Conservation (phyloP, 2,113 vertebrate genomes). For the Psilopogon haemacephalus region DNA sequence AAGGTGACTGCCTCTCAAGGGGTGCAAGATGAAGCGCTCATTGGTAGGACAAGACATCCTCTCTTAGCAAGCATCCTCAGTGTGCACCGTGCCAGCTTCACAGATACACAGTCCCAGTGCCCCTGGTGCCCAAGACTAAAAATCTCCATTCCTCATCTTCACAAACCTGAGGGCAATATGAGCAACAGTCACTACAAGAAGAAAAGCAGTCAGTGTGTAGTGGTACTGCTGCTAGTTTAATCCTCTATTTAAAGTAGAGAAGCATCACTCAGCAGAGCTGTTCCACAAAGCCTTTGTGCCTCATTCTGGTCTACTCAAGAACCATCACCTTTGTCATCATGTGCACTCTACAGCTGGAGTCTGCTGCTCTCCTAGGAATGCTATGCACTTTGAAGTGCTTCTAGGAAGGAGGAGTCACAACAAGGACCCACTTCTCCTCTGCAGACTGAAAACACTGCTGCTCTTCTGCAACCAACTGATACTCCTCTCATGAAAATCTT, state of each 20-base stretch:
- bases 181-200: background rate
- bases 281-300: background rate
- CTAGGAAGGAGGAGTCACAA: background rate
- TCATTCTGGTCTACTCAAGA: background rate
- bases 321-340: background rate
- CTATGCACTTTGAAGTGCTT: background rate
- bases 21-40: rapidly evolving
- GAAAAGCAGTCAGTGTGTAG: background rate
- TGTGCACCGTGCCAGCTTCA: rapidly evolving
- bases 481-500: background rate
- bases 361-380: background rate
- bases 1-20: background rate
- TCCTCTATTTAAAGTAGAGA: background rate
- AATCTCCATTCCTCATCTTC: background rate
- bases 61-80: background rate
- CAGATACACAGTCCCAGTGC: background rate
- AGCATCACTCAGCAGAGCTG: background rate
- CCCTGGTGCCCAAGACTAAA: background rate
- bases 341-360: background rate
- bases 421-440: background rate
- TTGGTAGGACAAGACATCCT: background rate
- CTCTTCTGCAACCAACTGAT: background rate
- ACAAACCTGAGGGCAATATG: background rate
- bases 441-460: background rate
- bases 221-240: background rate